Conservation (phyloP, 1,140 invertebrate genomes). For the Pseudomyrmex cubaensis region DNA sequence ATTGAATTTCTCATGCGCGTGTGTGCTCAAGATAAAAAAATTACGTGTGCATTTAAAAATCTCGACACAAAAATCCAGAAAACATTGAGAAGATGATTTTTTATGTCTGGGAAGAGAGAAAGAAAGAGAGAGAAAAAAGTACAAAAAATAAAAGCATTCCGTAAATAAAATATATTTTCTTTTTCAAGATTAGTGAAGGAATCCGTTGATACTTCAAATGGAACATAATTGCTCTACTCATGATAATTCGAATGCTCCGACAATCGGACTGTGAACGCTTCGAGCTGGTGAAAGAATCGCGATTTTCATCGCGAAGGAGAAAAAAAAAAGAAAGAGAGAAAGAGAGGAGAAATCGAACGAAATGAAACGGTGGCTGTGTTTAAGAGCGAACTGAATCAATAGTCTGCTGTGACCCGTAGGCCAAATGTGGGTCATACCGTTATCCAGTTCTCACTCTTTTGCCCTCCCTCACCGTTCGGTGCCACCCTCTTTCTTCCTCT, state of each 20-base stretch:
- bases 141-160: neutral
- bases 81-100: too few species aligned
- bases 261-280: neutral
- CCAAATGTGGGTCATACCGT: slow-evolving; percentile 81
- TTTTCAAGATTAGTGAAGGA: neutral
- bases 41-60: neutral
- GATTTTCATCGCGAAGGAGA: slow-evolving; percentile 6
- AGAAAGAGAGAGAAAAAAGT: too few species aligned
- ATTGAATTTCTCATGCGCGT: slow-evolving; percentile 1
- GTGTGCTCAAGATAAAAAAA: neutral
- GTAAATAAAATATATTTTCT: neutral
- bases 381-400: slow-evolving; percentile 83
- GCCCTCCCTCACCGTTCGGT: slow-evolving; percentile 37
- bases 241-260: slow-evolving; percentile 1
- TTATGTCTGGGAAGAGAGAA: too few species aligned
- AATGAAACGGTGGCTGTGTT: slow-evolving; percentile 83
- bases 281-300: neutral
- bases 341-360: slow-evolving; percentile 68
- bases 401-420: slow-evolving; percentile 79
- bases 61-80: too few species aligned
- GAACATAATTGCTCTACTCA: neutral
- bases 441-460: slow-evolving; percentile 77
- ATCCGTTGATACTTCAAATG: slow-evolving; percentile 1
- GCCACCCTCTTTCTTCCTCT: slow-evolving; percentile 37
- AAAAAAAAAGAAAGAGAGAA: slow-evolving; percentile 59